These are phyloP conservation scores for Spilogale gracilis DNA, from an alignment of 2,113 vertebrate species.

Conservation along the genomic window DNA sequence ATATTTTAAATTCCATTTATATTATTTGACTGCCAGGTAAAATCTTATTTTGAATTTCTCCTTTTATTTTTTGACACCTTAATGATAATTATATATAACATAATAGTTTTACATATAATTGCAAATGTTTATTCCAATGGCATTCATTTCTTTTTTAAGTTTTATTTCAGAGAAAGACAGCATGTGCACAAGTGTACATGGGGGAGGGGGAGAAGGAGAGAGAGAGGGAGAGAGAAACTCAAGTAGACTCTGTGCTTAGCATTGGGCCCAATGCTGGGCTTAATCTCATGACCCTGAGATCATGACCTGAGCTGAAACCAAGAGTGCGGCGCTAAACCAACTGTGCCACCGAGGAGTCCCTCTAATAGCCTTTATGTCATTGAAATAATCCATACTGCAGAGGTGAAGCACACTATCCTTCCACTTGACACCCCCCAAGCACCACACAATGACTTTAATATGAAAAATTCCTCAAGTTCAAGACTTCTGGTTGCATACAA, in stretches of 20 bases:
- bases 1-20: background rate
- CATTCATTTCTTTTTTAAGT: background rate
- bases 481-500: background rate
- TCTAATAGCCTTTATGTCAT: background rate
- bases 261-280: background rate
- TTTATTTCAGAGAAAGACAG: background rate
- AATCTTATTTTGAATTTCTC: background rate
- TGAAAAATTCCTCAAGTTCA: background rate
- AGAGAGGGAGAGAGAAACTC: background rate
- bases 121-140: background rate
- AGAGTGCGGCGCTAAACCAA: background rate
- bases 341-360: background rate
- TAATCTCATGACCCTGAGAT: background rate
- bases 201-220: background rate
- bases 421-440: background rate
- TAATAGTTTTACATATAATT: background rate
- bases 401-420: background rate
- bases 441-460: background rate
- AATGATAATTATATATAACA: background rate
- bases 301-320: background rate
- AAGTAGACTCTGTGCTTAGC: background rate
- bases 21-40: background rate
- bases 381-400: background rate
- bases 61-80: background rate
- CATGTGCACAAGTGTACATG: rapidly evolving